Evolutionary conservation across 2,113 vertebrate species (phyloP).

Genomic region (Pithys albifrons): DNA sequence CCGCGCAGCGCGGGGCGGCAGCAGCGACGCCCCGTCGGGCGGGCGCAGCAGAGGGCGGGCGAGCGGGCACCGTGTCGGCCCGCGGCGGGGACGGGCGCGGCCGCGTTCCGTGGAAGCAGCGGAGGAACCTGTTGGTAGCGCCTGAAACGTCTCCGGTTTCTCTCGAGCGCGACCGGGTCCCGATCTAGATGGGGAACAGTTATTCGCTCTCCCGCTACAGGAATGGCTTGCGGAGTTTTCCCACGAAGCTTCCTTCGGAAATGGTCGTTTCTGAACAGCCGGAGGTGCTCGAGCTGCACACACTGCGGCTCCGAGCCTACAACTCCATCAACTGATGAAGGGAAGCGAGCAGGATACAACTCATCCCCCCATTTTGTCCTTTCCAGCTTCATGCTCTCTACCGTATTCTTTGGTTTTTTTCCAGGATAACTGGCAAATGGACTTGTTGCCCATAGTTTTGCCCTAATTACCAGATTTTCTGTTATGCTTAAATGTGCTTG

Average conservation of each 20-base stretch:
- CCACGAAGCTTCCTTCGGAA: background rate
- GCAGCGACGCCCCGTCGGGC: no score
- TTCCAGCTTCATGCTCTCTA: no score
- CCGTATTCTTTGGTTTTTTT: no score
- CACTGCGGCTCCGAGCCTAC: no score
- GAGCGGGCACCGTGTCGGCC: no score
- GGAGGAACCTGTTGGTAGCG: background rate
- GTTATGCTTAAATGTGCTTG: background rate
- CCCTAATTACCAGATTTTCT: background rate
- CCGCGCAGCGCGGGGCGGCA: no score
- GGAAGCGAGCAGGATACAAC: background rate
- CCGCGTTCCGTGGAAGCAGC: no score
- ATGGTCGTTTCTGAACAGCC: fast-evolving
- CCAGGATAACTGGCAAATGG: no score
- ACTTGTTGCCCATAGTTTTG: background rate
- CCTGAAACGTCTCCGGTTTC: fast-evolving
- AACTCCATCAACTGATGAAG: background rate
- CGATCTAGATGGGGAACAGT: fast-evolving
- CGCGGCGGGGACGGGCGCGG: no score
- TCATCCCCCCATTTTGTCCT: fast-evolving
- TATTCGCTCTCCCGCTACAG: background rate
- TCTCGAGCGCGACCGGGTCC: background rate
- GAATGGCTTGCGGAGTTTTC: background rate
- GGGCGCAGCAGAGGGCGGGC: no score
- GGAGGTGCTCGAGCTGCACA: background rate